Percentiles rank a stretch among this genome's conserved stretches.
phyloP scores from a whole-genome alignment of 2,888 invertebrate genomes.

The Raillietiella orientalis region DNA sequence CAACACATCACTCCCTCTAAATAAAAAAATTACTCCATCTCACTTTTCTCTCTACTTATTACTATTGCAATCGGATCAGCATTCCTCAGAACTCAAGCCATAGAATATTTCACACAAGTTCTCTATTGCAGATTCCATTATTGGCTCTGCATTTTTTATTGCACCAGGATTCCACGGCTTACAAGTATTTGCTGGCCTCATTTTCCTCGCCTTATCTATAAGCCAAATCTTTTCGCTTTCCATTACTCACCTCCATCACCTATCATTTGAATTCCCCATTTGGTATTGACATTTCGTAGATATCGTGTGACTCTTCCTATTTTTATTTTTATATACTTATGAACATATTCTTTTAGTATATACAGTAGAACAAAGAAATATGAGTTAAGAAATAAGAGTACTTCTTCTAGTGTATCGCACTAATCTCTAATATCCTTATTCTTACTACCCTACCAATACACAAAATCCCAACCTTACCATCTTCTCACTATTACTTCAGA shows the following conservation, averaged over 20 bases:
- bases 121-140: slow-evolving; percentile 23
- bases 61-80: slow-evolving; percentile 25
- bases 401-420: no score
- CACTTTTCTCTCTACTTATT: slow-evolving; percentile 16
- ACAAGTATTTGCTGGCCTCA: slow-evolving; percentile 28
- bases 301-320: slow-evolving; percentile 24
- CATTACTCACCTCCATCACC: no score
- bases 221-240: no score
- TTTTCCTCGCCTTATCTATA: slow-evolving; percentile 19
- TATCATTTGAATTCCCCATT: slow-evolving; percentile 26
- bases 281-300: slow-evolving; percentile 36
- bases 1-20: slow-evolving; percentile 22
- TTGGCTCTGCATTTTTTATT: slow-evolving; percentile 33
- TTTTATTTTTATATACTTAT: slow-evolving; percentile 32
- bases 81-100: slow-evolving; percentile 28
- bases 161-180: slow-evolving; percentile 39
- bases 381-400: no score
- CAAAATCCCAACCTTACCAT: no score
- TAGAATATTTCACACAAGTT: slow-evolving; percentile 29
- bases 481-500: no score
- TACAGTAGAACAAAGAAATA: no score
- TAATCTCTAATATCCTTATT: no score
- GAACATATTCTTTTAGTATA: slow-evolving; percentile 30
- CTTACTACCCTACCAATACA: no score
- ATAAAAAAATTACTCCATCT: slow-evolving; percentile 17